Evolutionary conservation across 2,797 vertebrate genomes (phyloP).

Genomic region (Poecilia velifera): DNA sequence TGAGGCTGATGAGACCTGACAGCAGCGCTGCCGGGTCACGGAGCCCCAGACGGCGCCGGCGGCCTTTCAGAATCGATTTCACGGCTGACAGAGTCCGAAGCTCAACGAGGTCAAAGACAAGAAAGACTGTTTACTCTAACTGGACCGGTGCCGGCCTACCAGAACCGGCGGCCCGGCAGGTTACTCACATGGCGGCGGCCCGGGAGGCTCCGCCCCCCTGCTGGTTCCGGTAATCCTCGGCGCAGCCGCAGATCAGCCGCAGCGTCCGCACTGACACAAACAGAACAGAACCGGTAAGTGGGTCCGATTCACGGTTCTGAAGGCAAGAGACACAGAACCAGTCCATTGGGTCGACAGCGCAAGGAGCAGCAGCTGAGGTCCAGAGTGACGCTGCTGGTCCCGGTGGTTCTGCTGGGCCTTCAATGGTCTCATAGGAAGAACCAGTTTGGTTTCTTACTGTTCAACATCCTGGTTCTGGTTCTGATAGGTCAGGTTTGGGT

Average conservation of each 20-base stretch:
- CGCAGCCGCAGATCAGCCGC: conserved; percentile 90
- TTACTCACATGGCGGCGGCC: conserved; percentile 89
- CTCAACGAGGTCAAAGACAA: conserved; percentile 4
- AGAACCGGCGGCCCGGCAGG: not conserved
- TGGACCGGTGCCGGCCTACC: too few species aligned
- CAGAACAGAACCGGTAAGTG: not conserved
- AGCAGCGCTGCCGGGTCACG: conserved; percentile 46
- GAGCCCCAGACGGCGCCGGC: conserved; percentile 41
- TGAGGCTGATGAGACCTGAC: conserved; percentile 78
- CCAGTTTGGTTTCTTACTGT: not conserved
- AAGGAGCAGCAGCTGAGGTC: too few species aligned
- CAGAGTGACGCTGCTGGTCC: too few species aligned
- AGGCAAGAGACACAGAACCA: not conserved
- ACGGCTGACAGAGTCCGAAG: conserved; percentile 5
- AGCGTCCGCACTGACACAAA: conserved; percentile 84
- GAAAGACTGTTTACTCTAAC: not conserved
- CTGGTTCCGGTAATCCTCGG: conserved; percentile 87
- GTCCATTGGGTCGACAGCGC: not conserved
- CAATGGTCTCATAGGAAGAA: not conserved
- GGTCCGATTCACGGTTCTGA: not conserved
- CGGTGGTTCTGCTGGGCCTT: not conserved
- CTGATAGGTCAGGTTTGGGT: too few species aligned
- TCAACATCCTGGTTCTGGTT: not conserved
- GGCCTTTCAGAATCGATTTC: conserved; percentile 1
- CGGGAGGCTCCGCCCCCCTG: conserved; percentile 69